Evolutionary conservation across 2,797 vertebrate species (phyloP).

Genomic region (Neosalanx taihuensis): DNA sequence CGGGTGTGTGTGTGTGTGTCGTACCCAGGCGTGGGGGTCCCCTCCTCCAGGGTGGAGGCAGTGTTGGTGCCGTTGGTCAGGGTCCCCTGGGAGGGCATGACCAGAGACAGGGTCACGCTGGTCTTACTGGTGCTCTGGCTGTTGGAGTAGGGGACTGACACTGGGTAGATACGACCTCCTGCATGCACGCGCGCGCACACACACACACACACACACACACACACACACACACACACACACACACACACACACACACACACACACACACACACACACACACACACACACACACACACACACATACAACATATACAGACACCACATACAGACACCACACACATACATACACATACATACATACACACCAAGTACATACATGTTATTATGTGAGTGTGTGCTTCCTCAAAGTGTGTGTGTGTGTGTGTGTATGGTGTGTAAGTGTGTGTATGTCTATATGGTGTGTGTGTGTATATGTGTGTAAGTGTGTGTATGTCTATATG

Average conservation of each 20-base stretch:
- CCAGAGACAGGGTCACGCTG: conserved; percentile 93
- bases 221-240: neutral
- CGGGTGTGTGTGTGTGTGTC: neutral
- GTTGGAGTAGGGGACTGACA: conserved; percentile 94
- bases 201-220: neutral
- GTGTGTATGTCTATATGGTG: neutral
- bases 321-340: too few species aligned
- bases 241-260: neutral
- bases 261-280: neutral
- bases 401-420: neutral
- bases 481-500: neutral
- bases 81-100: conserved; percentile 94
- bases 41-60: conserved; percentile 88
- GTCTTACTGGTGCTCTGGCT: conserved; percentile 94
- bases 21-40: conserved; percentile 86
- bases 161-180: conserved; percentile 93
- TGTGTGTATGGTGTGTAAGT: neutral
- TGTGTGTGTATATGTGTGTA: neutral
- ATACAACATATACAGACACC: too few species aligned
- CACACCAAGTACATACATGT: too few species aligned
- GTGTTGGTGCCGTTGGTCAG: conserved; percentile 96
- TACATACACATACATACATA: too few species aligned
- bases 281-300: neutral
- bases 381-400: neutral
- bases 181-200: conserved; percentile 1